Conservation (phyloP, 2,888 invertebrate species). For the Laspeyria flexula region DNA sequence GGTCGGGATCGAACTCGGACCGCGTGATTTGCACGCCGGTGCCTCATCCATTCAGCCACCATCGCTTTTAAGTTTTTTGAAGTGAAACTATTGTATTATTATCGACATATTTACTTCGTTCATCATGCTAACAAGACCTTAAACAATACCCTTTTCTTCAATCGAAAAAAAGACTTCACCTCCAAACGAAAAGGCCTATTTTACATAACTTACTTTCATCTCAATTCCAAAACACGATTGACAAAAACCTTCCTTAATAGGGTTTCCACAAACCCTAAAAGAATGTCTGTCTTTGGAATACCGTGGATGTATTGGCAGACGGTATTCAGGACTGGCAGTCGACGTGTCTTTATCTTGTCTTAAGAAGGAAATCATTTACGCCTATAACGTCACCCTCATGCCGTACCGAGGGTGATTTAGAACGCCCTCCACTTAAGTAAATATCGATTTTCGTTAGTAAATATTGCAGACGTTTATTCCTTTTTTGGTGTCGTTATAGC, state of each 20-base stretch:
- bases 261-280: conserved; percentile 32
- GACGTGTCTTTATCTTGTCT: conserved; percentile 55
- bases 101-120: too few relatives aligned
- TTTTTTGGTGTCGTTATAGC: conserved; percentile 43
- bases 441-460: conserved; percentile 69
- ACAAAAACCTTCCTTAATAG: conserved; percentile 28
- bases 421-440: conserved; percentile 57
- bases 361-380: conserved; percentile 73
- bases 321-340: conserved; percentile 36
- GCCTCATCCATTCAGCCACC: too few relatives aligned
- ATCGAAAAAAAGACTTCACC: too few relatives aligned
- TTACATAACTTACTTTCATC: too few relatives aligned
- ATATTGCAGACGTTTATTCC: conserved; percentile 60
- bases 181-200: too few relatives aligned
- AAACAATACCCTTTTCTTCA: too few relatives aligned
- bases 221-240: conserved; percentile 25
- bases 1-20: too few relatives aligned
- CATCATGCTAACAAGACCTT: too few relatives aligned
- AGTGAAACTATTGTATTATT: too few relatives aligned
- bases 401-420: conserved; percentile 55
- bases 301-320: conserved; percentile 51
- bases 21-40: too few relatives aligned
- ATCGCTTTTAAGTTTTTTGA: too few relatives aligned
- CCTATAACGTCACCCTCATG: conserved; percentile 58
- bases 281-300: conserved; percentile 33